Evolutionary conservation across 1,140 invertebrate species (phyloP).

Genomic region (Procambarus virginalis): DNA sequence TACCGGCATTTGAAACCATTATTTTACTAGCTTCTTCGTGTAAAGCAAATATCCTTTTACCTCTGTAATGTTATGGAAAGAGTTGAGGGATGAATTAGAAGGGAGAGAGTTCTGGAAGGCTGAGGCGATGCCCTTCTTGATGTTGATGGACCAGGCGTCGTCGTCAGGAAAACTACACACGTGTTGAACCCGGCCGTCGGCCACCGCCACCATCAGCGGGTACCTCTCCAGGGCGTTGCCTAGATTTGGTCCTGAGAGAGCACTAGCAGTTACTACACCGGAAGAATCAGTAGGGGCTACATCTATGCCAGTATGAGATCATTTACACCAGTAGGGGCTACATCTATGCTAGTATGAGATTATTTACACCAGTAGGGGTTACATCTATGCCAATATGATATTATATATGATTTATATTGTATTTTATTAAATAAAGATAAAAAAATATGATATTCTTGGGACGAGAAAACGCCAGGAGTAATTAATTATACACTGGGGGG

Average conservation of each 20-base stretch:
- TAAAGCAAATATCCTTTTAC: not conserved
- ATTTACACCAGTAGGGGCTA: too few species aligned
- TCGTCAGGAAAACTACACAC: constrained; percentile 59
- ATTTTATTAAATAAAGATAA: too few species aligned
- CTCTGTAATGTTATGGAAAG: constrained; percentile 49
- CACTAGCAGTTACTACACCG: too few species aligned
- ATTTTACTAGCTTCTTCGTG: not conserved
- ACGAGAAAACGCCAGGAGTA: too few species aligned
- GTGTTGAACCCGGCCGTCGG: constrained; percentile 50
- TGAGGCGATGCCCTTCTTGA: constrained; percentile 65
- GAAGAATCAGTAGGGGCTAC: not conserved
- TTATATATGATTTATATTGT: too few species aligned
- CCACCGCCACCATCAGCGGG: constrained; percentile 56
- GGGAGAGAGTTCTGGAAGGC: constrained; percentile 60
- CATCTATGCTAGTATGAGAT: too few species aligned
- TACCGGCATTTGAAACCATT: not conserved
- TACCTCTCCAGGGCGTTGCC: constrained; percentile 34
- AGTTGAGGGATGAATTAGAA: constrained; percentile 34
- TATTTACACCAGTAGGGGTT: too few species aligned
- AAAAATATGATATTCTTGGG: too few species aligned
- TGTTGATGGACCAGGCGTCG: constrained; percentile 57
- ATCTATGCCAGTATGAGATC: too few species aligned
- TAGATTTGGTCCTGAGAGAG: not conserved
- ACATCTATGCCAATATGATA: too few species aligned
- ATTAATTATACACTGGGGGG: too few species aligned